Conservation (phyloP, 2,113 vertebrate genomes). For the Oxyura jamaicensis region DNA sequence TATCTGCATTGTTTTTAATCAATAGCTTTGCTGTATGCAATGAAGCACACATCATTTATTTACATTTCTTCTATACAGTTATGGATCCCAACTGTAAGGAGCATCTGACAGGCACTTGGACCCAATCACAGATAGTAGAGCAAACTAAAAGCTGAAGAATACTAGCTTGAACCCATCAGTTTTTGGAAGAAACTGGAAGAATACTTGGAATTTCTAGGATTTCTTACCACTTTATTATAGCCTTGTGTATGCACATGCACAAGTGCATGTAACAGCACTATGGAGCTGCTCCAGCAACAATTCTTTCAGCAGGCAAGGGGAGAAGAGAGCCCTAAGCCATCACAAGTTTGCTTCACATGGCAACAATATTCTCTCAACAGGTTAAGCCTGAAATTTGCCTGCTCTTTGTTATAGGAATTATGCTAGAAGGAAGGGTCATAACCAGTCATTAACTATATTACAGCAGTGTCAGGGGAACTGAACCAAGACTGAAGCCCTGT, state of each 20-base stretch:
- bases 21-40: not conserved
- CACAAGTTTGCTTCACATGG: not conserved
- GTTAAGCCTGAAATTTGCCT: not conserved
- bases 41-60: not conserved
- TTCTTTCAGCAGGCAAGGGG: not conserved
- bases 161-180: not conserved
- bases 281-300: not conserved
- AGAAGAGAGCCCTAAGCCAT: not conserved
- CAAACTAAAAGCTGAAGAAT: not conserved
- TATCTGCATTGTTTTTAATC: not conserved
- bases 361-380: not conserved
- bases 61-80: not conserved
- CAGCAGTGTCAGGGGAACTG: not conserved
- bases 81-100: not conserved
- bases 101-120: not conserved
- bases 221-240: not conserved
- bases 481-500: not conserved
- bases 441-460: not conserved
- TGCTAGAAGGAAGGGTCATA: not conserved
- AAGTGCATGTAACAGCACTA: fast-evolving
- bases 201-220: not conserved
- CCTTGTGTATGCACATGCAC: too few relatives aligned
- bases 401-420: not conserved
- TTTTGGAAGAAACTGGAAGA: not conserved
- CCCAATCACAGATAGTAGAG: not conserved